Percentiles rank a stretch among this genome's conserved stretches.
Evolutionary conservation across 2,113 vertebrate species (phyloP).

Genomic region (Nycticorax nycticorax): DNA sequence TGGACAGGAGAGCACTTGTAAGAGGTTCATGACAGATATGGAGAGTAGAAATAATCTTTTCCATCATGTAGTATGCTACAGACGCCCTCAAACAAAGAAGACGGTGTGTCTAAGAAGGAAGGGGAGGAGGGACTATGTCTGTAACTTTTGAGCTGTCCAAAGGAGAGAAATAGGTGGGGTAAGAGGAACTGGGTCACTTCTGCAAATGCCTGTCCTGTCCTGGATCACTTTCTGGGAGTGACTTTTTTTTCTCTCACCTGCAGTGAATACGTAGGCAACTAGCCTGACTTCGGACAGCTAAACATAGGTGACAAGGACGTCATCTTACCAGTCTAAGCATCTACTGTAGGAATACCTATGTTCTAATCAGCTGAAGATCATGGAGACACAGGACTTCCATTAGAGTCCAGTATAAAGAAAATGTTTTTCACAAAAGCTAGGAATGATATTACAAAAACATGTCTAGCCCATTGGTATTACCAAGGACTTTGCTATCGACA

Average conservation of each 20-base stretch:
- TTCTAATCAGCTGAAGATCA: neutral
- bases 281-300: neutral
- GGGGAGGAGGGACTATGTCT: neutral
- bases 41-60: neutral
- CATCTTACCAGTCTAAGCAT: neutral
- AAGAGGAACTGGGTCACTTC: neutral
- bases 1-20: neutral
- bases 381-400: neutral
- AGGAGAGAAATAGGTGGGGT: neutral
- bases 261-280: neutral
- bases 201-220: neutral
- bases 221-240: neutral
- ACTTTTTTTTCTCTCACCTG: neutral
- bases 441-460: neutral
- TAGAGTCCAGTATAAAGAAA: neutral
- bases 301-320: neutral
- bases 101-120: neutral
- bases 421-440: neutral
- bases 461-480: neutral
- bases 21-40: neutral
- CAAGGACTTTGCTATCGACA: neutral
- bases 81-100: neutral
- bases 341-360: neutral
- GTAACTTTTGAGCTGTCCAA: neutral
- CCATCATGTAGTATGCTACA: neutral